These are phyloP conservation scores for Oryzias javanicus DNA, from an alignment of 2,113 vertebrate genomes.

Conservation along the genomic window DNA sequence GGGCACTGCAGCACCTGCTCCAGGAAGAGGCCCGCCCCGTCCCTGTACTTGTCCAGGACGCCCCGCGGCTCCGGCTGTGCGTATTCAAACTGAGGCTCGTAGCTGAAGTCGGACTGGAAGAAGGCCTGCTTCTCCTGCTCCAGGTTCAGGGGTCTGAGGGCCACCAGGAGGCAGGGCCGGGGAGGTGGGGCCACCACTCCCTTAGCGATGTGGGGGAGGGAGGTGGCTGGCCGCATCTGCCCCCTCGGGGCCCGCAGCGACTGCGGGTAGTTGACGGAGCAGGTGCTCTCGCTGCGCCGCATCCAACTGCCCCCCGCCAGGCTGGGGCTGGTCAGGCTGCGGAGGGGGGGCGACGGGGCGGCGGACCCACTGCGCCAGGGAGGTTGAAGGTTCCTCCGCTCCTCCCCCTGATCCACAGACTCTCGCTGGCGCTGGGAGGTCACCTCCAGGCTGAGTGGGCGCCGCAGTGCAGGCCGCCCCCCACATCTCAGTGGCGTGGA, in stretches of 20 bases:
- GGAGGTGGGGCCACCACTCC: conserved; percentile 23
- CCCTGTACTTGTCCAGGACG: conserved; percentile 88
- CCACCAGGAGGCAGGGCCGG: conserved; percentile 86
- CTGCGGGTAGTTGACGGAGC: conserved; percentile 70
- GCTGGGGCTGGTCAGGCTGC: conserved; percentile 74
- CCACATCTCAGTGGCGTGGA: background rate
- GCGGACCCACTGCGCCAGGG: conserved; percentile 70
- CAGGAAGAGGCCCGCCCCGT: conserved; percentile 89
- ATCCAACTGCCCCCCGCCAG: conserved; percentile 71
- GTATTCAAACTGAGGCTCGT: conserved; percentile 95
- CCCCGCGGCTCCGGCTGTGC: conserved; percentile 78
- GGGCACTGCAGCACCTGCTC: conserved; percentile 77
- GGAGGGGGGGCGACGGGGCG: conserved; percentile 63
- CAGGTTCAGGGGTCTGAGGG: conserved; percentile 87
- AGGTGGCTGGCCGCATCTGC: conserved; percentile 80
- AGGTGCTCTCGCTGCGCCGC: conserved; percentile 80
- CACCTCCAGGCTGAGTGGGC: conserved; percentile 67
- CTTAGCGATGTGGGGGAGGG: conserved; percentile 87
- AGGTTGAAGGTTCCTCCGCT: conserved; percentile 59
- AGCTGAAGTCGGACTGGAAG: conserved; percentile 85
- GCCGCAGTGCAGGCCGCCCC: conserved; percentile 28
- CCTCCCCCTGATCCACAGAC: conserved; percentile 40
- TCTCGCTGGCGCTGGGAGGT: conserved; percentile 48
- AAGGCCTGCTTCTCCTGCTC: conserved; percentile 84
- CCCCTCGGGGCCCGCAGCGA: conserved; percentile 42